Base-by-base conservation (phyloP, 2,888 invertebrate genomes). In the Epsilonema sp. region DNA sequence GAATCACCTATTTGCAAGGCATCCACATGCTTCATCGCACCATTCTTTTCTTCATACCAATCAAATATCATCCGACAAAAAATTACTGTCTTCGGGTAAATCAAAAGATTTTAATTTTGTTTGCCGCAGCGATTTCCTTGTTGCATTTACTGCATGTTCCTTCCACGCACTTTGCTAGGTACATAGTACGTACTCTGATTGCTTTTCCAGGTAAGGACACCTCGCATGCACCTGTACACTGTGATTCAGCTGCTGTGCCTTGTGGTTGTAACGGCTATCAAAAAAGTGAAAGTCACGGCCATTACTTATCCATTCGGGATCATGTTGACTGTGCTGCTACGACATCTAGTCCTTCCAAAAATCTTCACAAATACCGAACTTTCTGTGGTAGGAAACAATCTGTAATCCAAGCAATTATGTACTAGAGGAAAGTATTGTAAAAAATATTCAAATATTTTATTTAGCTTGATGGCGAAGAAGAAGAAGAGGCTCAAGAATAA, bases 21-120 rank as follows among this genome's bases (percentile, higher is more conserved):
- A 84, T 90, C 22, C 89, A 92, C 69, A 77, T 92, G 65, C 84
- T 87, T 68, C 85, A 89, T 59, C 74, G 92, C 49, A 72, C 82
- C 55, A 77, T 82, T 56, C 72, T 92, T 42, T 76, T 87, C 55
- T 78, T 90, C 61, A 85, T 86, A 78, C 90, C 89, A 0, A 82
- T 82, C 3, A 89, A 90, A 67, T 85, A 92, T 68, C 87, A 90
- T 68, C 86, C 89, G 2, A 79, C 80, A 57, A 77, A 81, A 20
- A 77, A 80, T 5, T 90, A 84, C 67, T 87, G 89, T 39, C 74
- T 83, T 56, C 76, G 80, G 68, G 86, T 82, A 61, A 73, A 76
- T 57, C 16, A 31, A 31, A 31, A 31, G 16, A 31, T 8, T 31
- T n/a, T n/a, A n/a, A n/a, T n/a, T n/a, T n/a, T n/a, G n/a, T n/a